phyloP scores from a whole-genome alignment of 2,888 invertebrate species.

The Blastobasis adustella region DNA sequence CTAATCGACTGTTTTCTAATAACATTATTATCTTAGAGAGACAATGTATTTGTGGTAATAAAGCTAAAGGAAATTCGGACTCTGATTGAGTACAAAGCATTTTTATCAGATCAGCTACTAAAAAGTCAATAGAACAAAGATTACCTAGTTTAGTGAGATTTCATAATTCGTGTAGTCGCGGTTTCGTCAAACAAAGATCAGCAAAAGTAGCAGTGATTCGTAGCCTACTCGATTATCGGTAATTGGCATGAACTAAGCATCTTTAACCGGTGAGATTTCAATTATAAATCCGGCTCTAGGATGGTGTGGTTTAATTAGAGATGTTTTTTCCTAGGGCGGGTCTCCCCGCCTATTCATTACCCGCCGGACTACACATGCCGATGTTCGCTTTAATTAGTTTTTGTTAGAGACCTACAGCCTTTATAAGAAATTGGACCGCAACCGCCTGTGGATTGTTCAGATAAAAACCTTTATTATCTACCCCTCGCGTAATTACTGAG shows the following conservation, averaged over 20 bases:
- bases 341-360: constrained; percentile 51
- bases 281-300: constrained; percentile 39
- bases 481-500: no score
- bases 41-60: not conserved
- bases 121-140: no score
- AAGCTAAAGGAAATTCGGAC: not conserved
- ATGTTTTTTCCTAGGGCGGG: constrained; percentile 42
- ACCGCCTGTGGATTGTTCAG: not conserved
- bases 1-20: not conserved
- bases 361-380: constrained; percentile 46
- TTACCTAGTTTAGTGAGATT: no score
- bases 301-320: constrained; percentile 50
- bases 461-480: no score
- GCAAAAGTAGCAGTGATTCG: no score
- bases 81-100: not conserved
- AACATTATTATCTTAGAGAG: not conserved
- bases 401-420: constrained; percentile 41
- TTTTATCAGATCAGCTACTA: no score
- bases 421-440: constrained; percentile 13
- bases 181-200: no score
- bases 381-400: constrained; percentile 66
- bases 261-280: constrained; percentile 26
- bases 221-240: no score
- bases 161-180: no score
- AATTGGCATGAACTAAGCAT: no score